Percentiles rank a stretch among this genome's conserved stretches.
These are phyloP conservation scores for Catagonus wagneri DNA, from an alignment of 2,113 vertebrate species.

Conservation along the genomic window DNA sequence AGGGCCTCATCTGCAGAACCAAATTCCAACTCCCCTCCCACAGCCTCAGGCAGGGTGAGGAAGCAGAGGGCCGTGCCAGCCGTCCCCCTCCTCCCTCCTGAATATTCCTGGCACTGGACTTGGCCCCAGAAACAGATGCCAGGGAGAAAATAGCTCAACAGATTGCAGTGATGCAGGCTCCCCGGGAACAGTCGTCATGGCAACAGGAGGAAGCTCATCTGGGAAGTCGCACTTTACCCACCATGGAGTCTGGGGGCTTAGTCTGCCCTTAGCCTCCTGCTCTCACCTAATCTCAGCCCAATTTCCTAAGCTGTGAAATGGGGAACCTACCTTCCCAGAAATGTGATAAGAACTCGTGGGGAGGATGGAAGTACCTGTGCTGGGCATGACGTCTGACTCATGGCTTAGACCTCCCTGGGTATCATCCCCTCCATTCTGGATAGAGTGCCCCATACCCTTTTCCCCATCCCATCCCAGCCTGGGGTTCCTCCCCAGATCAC, in stretches of 20 bases:
- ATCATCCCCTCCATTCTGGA: neutral
- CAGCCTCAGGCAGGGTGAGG: neutral
- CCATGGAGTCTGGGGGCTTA: constrained; percentile 59
- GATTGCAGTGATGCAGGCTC: constrained; percentile 71
- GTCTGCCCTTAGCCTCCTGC: neutral
- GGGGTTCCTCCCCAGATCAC: neutral
- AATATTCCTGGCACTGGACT: constrained; percentile 73
- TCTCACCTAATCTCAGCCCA: neutral
- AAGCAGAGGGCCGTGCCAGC: neutral
- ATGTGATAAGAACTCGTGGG: neutral
- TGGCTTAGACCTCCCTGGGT: neutral
- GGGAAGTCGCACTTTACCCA: constrained; percentile 68
- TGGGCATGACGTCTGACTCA: neutral
- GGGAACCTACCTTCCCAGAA: neutral
- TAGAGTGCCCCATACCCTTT: neutral
- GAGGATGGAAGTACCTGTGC: neutral
- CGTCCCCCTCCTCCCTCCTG: constrained; percentile 52
- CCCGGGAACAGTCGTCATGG: constrained; percentile 74
- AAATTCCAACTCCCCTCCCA: neutral
- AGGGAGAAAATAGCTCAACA: constrained; percentile 83
- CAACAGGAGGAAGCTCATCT: constrained; percentile 76
- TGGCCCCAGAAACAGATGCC: constrained; percentile 75
- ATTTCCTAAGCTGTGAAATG: constrained; percentile 22
- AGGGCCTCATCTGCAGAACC: neutral
- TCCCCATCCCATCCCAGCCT: neutral